These are phyloP conservation scores for Eulemur rufifrons DNA, from an alignment of 2,113 vertebrate genomes.

Conservation along the genomic window DNA sequence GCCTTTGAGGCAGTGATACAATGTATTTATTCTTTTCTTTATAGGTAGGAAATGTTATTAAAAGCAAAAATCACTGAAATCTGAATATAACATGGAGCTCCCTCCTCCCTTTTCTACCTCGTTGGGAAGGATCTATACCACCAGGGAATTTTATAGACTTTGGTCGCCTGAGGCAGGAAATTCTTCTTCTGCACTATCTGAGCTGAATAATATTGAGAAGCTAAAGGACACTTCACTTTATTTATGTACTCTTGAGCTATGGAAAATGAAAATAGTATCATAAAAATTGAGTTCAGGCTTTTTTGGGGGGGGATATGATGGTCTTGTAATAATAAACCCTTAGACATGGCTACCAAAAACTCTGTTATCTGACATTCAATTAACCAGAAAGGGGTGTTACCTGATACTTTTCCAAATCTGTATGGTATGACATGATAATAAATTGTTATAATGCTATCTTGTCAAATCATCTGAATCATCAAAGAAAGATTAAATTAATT, in stretches of 20 bases:
- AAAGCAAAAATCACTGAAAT: slow-evolving; percentile 72
- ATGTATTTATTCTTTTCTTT: slow-evolving; percentile 84
- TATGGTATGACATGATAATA: neutral
- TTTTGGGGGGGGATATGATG: neutral
- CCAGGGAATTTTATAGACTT: slow-evolving; percentile 78
- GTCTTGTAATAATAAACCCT: slow-evolving; percentile 23
- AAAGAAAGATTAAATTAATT: slow-evolving; percentile 43
- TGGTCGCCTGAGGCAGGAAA: slow-evolving; percentile 69
- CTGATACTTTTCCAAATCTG: neutral
- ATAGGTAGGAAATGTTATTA: slow-evolving; percentile 77
- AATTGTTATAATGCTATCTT: neutral
- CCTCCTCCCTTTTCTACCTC: slow-evolving; percentile 29
- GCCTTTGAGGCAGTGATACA: slow-evolving; percentile 73
- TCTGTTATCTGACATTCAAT: neutral
- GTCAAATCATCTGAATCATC: neutral
- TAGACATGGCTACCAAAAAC: neutral
- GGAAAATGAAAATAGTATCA: slow-evolving; percentile 73
- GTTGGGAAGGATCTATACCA: slow-evolving; percentile 58
- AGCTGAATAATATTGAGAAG: slow-evolving; percentile 77
- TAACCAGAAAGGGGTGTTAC: neutral
- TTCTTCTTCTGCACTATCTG: slow-evolving; percentile 65
- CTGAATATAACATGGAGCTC: slow-evolving; percentile 67
- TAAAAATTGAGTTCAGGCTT: slow-evolving; percentile 46
- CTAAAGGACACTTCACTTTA: slow-evolving; percentile 79
- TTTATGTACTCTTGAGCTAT: slow-evolving; percentile 74